Percentiles rank a stretch among this genome's conserved stretches.
Conservation (phyloP, 2,113 vertebrate species). For the Triplophysa rosa region DNA sequence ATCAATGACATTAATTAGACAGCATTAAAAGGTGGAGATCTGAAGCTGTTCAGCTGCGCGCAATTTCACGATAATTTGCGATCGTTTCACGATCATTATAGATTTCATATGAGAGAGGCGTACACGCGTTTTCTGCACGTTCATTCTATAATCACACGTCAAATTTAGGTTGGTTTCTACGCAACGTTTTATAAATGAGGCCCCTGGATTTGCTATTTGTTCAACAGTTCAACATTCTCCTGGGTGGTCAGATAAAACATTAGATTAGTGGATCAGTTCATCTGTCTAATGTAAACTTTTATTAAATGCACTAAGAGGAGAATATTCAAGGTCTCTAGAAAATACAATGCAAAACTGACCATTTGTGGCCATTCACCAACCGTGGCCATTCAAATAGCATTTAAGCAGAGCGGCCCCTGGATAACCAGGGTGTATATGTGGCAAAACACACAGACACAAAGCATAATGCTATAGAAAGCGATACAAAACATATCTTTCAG, state of each 20-base stretch:
- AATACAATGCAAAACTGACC: neutral
- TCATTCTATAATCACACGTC: too few species aligned
- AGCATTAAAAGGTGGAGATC: too few species aligned
- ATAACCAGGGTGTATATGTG: neutral
- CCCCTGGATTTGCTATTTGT: neutral
- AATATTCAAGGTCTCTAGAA: constrained; percentile 1
- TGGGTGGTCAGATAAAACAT: neutral
- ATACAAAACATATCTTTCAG: constrained; percentile 12
- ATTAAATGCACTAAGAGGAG: neutral
- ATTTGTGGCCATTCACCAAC: too few species aligned
- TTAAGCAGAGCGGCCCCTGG: neutral
- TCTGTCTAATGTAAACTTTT: neutral
- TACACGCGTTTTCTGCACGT: too few species aligned
- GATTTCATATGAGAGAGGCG: too few species aligned
- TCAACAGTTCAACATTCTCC: neutral
- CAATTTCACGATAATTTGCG: too few species aligned
- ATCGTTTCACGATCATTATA: too few species aligned
- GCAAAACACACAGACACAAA: neutral
- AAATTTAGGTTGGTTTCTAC: too few species aligned
- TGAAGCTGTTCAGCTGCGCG: too few species aligned
- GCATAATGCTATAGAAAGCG: constrained; percentile 3
- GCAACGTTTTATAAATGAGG: too few species aligned
- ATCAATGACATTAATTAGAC: too few species aligned
- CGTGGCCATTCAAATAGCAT: neutral
- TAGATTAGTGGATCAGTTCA: neutral